Evolutionary conservation across 2,113 vertebrate species (phyloP), one percentile per base, ranked within the genome.

Genomic region (Xenopus laevis): DNA sequence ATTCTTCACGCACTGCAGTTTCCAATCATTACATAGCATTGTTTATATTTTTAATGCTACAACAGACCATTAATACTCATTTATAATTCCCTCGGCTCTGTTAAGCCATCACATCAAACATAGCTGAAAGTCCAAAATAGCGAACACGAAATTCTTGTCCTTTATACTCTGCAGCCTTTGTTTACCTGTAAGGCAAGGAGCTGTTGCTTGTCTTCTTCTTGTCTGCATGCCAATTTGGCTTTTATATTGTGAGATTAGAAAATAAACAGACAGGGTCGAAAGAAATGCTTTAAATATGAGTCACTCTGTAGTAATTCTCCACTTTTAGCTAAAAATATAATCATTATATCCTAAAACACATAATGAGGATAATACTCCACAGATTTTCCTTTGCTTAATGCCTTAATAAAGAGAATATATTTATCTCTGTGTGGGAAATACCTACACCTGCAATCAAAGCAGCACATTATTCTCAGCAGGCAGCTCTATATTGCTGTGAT

Each of bases 61-160:
- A 47, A 60, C 13, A 50, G 72, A 68, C 72, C 65, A 74, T 74
- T 50, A 67, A 16, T 60, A 40, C 72, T 57, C 65, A 68, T 65
- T 67, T 73, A 65, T 15, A 73, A 9, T 10, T 66, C 71, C 71
- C 53, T 47, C 65, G 16, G 40, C 10, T 11, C n/a, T 50, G 16
- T 23, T 46, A 60, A 68, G 65, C 58, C 65, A 74, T 74, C 65
- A 74, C 53, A 59, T 66, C 53, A 74, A 74, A 68, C 55, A 61
- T 61, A 61, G 65, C 57, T 68, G 44, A 52, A 52, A 59, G 68
- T 58, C 58, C 65, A 62, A 68, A 75, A 62, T 68, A 68, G 65
- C 57, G 68, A 30, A 53, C 58, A 13, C 58, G 33, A 62, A 61
- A 30, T 11, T 60, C 45, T 23, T 30, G 13, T 33, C 10, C 58